A percentile compares a stretch with the other conserved stretches of the same genome.
phyloP scores from a whole-genome alignment of 2,888 invertebrate genomes.

The Mantis religiosa region DNA sequence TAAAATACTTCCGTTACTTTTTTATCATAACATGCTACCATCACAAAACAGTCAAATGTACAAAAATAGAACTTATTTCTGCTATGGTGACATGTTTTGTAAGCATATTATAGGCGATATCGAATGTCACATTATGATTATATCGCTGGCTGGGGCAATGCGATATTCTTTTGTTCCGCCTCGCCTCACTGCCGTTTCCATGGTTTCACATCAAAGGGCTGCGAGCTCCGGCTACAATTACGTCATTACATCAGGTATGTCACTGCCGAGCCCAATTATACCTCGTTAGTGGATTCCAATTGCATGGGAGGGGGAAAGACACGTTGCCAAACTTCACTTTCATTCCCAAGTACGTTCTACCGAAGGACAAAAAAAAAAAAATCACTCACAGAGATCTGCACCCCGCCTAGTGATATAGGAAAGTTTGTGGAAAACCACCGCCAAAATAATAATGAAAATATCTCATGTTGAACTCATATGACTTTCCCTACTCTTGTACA shows the following conservation, averaged over 20 bases:
- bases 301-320: neutral
- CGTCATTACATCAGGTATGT: slow-evolving; percentile 24
- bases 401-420: no score
- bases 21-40: no score
- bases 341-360: neutral
- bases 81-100: neutral
- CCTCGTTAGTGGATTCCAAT: slow-evolving; percentile 26
- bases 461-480: no score
- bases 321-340: neutral
- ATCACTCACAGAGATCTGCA: no score
- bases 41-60: no score
- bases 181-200: neutral
- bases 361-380: no score
- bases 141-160: neutral
- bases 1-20: no score
- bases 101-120: neutral
- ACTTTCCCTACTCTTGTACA: no score
- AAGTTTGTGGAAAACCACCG: no score
- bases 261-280: slow-evolving; percentile 19
- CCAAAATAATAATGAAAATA: no score
- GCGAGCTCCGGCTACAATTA: slow-evolving; percentile 16
- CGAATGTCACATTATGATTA: neutral
- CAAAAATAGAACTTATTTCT: no score
- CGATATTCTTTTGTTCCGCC: neutral
- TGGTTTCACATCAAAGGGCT: neutral